Conservation (phyloP, 2,888 invertebrate species). For the Lordiphosa fenestrarum region DNA sequence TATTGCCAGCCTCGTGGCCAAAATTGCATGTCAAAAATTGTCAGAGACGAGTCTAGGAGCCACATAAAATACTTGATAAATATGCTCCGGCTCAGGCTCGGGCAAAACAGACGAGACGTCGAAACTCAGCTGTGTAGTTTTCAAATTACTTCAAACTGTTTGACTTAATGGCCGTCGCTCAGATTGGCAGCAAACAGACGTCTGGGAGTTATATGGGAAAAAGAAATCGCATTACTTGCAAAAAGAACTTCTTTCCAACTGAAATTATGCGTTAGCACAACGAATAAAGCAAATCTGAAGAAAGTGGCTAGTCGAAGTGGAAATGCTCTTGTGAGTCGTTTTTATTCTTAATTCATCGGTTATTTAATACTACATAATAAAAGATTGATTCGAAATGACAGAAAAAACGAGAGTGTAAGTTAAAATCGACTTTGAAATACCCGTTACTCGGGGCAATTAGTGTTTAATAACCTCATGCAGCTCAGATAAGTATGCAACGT, state of each 20-base stretch:
- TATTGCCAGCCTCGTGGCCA: conserved; percentile 20
- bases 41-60: conserved; percentile 27
- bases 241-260: conserved; percentile 42
- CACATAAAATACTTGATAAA: conserved; percentile 31
- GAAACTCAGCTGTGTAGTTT: conserved; percentile 32
- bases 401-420: no score
- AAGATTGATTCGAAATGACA: no score
- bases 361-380: no score
- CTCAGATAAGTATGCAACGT: no score
- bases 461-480: no score
- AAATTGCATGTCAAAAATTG: conserved; percentile 61
- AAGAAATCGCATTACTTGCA: conserved; percentile 59
- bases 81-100: conserved; percentile 2
- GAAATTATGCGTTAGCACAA: conserved; percentile 55
- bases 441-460: no score
- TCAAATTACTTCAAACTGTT: conserved; percentile 57
- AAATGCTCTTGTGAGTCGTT: conserved; percentile 13
- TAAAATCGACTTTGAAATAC: no score
- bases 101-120: conserved; percentile 12
- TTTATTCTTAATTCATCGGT: no score
- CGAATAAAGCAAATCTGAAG: conserved; percentile 25
- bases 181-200: conserved; percentile 69
- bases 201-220: conserved; percentile 20
- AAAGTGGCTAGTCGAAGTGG: background rate
- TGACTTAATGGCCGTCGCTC: conserved; percentile 56